A percentile compares a stretch with the other conserved stretches of the same genome.
Evolutionary conservation across 2,797 vertebrate genomes (phyloP).

Genomic region (Sus cebifrons): DNA sequence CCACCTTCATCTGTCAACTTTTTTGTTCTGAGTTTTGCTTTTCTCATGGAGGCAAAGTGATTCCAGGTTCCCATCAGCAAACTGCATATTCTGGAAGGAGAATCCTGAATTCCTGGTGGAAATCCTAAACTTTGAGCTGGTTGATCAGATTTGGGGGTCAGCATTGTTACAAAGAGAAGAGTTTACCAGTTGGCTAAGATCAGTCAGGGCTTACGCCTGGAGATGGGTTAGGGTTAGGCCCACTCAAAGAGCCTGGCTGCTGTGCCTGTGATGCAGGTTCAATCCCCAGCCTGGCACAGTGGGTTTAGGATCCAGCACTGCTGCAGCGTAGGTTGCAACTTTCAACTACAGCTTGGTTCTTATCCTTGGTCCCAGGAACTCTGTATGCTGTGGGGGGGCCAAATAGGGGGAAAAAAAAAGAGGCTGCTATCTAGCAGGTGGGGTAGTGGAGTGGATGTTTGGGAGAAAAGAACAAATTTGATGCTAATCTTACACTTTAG

Average conservation of each 20-base stretch:
- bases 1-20: background rate
- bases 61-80: background rate
- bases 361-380: no score
- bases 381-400: no score
- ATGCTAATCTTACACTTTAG: background rate
- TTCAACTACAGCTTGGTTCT: no score
- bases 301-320: no score
- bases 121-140: background rate
- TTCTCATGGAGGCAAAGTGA: background rate
- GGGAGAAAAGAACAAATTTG: background rate
- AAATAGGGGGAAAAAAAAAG: no score
- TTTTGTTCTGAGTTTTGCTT: conserved; percentile 2
- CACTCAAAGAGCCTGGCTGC: background rate
- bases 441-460: background rate
- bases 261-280: background rate
- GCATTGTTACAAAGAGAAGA: background rate
- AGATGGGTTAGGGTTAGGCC: background rate
- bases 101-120: background rate
- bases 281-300: no score
- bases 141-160: background rate
- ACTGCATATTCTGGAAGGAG: background rate
- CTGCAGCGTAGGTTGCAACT: no score
- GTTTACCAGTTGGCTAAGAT: background rate
- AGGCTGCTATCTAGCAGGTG: background rate
- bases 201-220: background rate